Evolutionary conservation across 2,113 vertebrate genomes (phyloP).

Genomic region (Athene noctua): DNA sequence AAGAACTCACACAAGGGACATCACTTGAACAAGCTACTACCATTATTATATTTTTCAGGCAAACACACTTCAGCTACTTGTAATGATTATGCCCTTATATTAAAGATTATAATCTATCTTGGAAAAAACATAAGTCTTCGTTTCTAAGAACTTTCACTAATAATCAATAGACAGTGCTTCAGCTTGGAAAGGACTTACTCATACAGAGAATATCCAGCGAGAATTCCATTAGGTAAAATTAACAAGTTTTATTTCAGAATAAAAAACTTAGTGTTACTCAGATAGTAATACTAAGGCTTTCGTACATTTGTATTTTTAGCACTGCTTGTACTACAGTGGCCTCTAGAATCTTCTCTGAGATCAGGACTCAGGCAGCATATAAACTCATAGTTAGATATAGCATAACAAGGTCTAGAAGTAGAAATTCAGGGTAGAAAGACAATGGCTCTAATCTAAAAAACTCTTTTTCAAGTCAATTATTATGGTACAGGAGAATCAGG

Average conservation of each 20-base stretch:
- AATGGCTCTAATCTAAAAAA: not conserved
- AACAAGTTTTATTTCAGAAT: not conserved
- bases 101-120: not conserved
- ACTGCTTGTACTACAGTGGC: not conserved
- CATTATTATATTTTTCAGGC: not conserved
- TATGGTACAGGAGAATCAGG: not conserved
- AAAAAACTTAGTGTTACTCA: not conserved
- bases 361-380: not conserved
- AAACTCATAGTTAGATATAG: not conserved
- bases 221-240: not conserved
- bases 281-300: not conserved
- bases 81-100: not conserved
- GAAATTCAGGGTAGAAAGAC: not conserved
- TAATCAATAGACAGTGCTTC: not conserved
- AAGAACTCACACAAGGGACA: not conserved
- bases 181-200: not conserved
- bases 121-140: not conserved
- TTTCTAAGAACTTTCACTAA: not conserved
- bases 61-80: not conserved
- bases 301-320: not conserved
- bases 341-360: not conserved
- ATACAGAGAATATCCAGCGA: not conserved
- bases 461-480: not conserved
- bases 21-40: not conserved
- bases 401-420: not conserved